Evolutionary conservation across 2,888 invertebrate species (phyloP), one percentile per base, ranked within the genome.

Genomic region (Synanthedon myopaeformis): DNA sequence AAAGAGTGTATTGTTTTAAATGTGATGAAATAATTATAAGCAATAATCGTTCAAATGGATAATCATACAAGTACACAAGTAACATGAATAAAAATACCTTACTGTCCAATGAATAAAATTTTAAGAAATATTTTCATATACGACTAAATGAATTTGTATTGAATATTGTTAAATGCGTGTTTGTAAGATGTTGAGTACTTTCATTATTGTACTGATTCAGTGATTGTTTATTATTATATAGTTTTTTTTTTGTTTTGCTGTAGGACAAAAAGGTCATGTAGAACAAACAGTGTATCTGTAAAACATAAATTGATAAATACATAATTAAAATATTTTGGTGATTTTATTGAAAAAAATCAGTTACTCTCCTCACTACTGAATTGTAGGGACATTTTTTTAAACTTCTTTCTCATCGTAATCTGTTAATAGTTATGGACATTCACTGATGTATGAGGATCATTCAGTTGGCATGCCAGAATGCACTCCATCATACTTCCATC

Each of bases 301-400:
- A 76, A 75, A 78, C 79, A 72, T 82, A 79, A 23, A 76, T 76
- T 76, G 74, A 82, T 75, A 79, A 82, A 80, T 79, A 82, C 77
- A 72, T 71, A 69, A 70, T 67, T 70, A 69, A 69, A 64, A 64
- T 57, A n/a, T 19, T 17, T 49, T 49, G 6, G 49, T 49, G 12
- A 12, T 49, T 49, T 49, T 49, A 49, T 49, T 49, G 4, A 45
- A 14, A 14, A n/a, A 45, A 13, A 45, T 14, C 45, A 13, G 13
- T n/a, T n/a, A 13, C n/a, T 14, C n/a, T 42, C 5, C 13, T n/a
- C n/a, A 45, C 45, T n/a, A 45, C 45, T 45, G 45, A 12, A 6
- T 3, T 45, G 4, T 42, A 42, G 6, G 45, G 8, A 13, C 45
- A 42, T 42, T 45, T 45, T 5, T 35, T 35, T 35, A 35, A 28